Evolutionary conservation across 2,113 vertebrate species (phyloP).

Genomic region (Ptychochromis oligacanthus): DNA sequence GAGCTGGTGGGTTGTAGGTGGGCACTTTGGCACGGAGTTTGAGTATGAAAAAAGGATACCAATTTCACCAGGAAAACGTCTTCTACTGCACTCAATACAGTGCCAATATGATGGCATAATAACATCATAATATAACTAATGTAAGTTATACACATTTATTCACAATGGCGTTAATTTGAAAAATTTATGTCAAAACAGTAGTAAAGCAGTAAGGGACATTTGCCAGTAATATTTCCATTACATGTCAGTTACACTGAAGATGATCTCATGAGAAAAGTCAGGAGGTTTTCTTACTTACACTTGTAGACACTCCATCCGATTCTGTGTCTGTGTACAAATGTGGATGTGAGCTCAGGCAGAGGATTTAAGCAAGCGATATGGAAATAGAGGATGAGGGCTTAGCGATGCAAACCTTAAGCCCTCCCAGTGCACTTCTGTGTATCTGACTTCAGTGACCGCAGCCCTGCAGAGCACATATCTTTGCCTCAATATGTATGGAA

Average conservation of each 20-base stretch:
- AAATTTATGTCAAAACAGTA: constrained; percentile 18
- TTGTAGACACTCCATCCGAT: constrained; percentile 53
- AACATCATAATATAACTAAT: neutral
- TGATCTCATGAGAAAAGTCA: constrained; percentile 34
- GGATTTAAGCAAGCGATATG: constrained; percentile 59
- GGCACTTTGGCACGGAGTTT: constrained; percentile 4
- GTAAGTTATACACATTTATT: constrained; percentile 2
- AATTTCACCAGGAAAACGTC: neutral
- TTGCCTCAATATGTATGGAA: constrained; percentile 78
- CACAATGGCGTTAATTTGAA: neutral
- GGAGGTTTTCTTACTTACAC: constrained; percentile 44
- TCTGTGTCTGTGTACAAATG: constrained; percentile 58
- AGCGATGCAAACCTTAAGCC: constrained; percentile 63
- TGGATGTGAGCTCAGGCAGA: constrained; percentile 50
- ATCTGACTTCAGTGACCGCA: constrained; percentile 63
- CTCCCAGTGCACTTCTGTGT: constrained; percentile 49
- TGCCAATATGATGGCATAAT: neutral
- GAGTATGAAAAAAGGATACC: neutral
- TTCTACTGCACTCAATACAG: neutral
- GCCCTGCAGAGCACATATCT: constrained; percentile 43
- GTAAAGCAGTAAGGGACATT: constrained; percentile 11
- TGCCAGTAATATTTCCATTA: constrained; percentile 7
- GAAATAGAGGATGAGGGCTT: constrained; percentile 61
- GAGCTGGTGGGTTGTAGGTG: constrained; percentile 15
- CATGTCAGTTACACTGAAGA: constrained; percentile 1